phyloP scores from a whole-genome alignment of 2,113 vertebrate genomes.

The Theristicus caerulescens region DNA sequence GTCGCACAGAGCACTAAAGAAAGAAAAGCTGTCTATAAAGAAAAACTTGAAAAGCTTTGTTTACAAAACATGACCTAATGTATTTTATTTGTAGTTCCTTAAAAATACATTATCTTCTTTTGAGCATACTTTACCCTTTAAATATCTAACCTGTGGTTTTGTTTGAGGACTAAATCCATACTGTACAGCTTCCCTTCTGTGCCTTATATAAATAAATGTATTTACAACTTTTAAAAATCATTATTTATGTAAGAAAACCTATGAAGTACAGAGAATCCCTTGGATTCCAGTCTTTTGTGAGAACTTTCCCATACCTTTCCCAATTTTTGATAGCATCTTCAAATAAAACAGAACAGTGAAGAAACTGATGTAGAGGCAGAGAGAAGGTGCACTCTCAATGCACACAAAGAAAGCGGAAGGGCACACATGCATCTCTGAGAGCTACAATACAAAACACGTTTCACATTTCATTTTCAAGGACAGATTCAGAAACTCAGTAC shows the following conservation, averaged over 20 bases:
- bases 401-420: rapidly evolving
- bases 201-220: neutral
- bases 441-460: rapidly evolving
- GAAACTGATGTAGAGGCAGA: neutral
- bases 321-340: neutral
- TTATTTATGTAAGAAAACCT: neutral
- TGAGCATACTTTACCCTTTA: neutral
- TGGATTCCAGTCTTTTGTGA: neutral
- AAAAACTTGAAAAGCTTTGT: neutral
- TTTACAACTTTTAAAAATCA: neutral
- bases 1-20: neutral
- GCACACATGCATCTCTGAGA: neutral
- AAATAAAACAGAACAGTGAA: neutral
- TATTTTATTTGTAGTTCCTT: neutral
- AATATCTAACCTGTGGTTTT: neutral
- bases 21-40: neutral
- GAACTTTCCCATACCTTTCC: neutral
- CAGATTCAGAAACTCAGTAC: neutral
- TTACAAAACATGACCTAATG: neutral
- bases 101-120: neutral
- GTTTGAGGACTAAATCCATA: neutral
- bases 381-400: neutral
- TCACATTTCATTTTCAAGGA: neutral
- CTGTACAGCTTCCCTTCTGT: neutral
- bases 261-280: neutral